phyloP scores from a whole-genome alignment of 2,113 vertebrate genomes.

The Damaliscus lunatus region DNA sequence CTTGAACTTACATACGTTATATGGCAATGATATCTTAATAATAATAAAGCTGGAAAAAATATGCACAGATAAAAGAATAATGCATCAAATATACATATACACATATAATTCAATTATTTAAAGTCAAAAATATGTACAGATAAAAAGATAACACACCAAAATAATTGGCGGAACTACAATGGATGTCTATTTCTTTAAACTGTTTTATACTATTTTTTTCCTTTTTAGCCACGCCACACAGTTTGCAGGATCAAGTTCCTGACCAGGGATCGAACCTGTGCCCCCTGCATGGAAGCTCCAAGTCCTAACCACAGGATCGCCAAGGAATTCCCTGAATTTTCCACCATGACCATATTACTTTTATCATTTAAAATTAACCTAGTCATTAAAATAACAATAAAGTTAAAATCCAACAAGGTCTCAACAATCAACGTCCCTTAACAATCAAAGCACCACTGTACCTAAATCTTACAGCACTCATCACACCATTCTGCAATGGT shows the following conservation, averaged over 20 bases:
- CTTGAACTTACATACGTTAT: neutral
- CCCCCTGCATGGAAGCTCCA: neutral
- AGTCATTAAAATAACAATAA: neutral
- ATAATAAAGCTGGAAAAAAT: neutral
- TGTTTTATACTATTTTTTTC: neutral
- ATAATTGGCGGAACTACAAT: neutral
- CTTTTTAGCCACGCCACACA: neutral
- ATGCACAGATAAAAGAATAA: neutral
- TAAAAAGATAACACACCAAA: neutral
- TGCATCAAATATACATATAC: neutral
- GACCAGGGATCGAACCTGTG: neutral
- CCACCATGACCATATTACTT: neutral
- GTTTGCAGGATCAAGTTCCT: neutral
- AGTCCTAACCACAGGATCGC: neutral
- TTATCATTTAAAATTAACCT: neutral
- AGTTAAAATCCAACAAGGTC: neutral
- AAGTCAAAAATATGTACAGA: neutral
- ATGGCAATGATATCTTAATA: neutral
- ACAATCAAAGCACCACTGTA: neutral
- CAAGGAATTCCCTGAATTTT: neutral
- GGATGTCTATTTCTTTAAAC: neutral
- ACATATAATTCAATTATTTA: neutral
- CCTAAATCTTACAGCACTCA: neutral
- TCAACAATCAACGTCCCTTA: neutral
- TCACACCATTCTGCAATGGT: neutral